Conservation (phyloP, 2,797 vertebrate species). For the Poecilia velifera region DNA sequence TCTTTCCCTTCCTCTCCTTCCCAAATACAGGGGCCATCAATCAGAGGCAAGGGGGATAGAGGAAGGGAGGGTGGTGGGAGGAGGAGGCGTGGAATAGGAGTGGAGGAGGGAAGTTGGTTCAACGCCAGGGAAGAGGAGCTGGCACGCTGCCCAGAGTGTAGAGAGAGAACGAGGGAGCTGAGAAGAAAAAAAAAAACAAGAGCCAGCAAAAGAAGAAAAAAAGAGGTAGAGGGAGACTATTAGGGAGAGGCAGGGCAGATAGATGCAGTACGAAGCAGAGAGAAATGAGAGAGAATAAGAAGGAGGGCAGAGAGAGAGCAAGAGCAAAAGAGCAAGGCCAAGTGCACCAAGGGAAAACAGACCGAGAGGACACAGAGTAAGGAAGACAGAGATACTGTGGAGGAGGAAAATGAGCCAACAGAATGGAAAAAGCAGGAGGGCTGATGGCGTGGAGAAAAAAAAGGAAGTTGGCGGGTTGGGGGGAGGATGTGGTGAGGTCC, state of each 20-base stretch:
- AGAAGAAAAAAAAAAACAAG: constrained; percentile 39
- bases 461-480: constrained; percentile 18
- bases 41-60: constrained; percentile 75
- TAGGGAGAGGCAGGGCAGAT: constrained; percentile 55
- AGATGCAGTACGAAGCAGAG: constrained; percentile 56
- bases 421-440: constrained; percentile 42
- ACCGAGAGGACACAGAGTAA: constrained; percentile 38
- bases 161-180: constrained; percentile 29
- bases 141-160: constrained; percentile 74
- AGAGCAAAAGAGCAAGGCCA: constrained; percentile 60
- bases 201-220: constrained; percentile 60
- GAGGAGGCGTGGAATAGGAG: constrained; percentile 32
- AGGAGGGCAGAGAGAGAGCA: constrained; percentile 48
- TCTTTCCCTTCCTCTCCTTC: constrained; percentile 75
- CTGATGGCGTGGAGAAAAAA: constrained; percentile 50
- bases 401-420: constrained; percentile 57
- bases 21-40: constrained; percentile 82
- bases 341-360: constrained; percentile 59
- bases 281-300: constrained; percentile 54
- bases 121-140: constrained; percentile 73
- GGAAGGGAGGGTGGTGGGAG: constrained; percentile 43
- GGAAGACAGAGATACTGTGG: constrained; percentile 45
- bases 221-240: constrained; percentile 43
- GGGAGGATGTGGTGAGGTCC: not conserved
- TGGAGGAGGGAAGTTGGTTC: constrained; percentile 67